phyloP scores from a whole-genome alignment of 2,113 vertebrate species.

The Ophthalmotilapia sp. region DNA sequence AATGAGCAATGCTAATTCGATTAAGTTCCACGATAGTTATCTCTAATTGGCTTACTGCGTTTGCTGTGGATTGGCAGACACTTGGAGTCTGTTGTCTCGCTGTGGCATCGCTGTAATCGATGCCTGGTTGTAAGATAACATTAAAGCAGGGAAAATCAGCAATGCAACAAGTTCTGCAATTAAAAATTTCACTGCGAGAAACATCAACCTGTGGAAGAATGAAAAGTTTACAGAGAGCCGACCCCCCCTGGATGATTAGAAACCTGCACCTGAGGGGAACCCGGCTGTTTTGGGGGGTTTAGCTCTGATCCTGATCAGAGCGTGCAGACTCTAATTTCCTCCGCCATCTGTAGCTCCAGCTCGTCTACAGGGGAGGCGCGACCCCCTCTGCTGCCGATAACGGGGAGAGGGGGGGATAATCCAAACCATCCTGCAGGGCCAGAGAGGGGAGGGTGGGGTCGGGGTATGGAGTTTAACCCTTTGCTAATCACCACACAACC shows the following conservation, averaged over 20 bases:
- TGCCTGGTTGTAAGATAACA: neutral
- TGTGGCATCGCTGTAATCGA: neutral
- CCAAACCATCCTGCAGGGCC: conserved; percentile 12
- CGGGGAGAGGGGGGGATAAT: conserved; percentile 7
- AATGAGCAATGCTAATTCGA: conserved; percentile 40
- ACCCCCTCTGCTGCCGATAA: neutral
- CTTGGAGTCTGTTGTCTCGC: conserved; percentile 5
- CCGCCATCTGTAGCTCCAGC: conserved; percentile 45
- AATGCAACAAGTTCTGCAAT: neutral
- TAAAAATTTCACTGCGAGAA: neutral
- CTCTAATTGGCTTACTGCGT: conserved; percentile 42
- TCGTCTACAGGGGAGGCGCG: neutral
- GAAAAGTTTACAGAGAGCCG: neutral
- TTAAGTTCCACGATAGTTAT: conserved; percentile 32
- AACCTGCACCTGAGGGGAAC: neutral
- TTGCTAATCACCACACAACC: conserved; percentile 7
- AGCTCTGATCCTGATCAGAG: conserved; percentile 30
- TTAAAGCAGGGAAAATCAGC: neutral
- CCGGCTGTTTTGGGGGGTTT: neutral
- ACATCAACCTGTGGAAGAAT: neutral
- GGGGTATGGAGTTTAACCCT: conserved; percentile 11
- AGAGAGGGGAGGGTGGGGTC: neutral
- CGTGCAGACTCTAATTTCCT: conserved; percentile 45
- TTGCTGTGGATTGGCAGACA: conserved; percentile 7
- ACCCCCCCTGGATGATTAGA: neutral